Percentiles rank a stretch among this genome's conserved stretches.
Conservation (phyloP, 2,113 vertebrate genomes). For the Cebidichthys violaceus region DNA sequence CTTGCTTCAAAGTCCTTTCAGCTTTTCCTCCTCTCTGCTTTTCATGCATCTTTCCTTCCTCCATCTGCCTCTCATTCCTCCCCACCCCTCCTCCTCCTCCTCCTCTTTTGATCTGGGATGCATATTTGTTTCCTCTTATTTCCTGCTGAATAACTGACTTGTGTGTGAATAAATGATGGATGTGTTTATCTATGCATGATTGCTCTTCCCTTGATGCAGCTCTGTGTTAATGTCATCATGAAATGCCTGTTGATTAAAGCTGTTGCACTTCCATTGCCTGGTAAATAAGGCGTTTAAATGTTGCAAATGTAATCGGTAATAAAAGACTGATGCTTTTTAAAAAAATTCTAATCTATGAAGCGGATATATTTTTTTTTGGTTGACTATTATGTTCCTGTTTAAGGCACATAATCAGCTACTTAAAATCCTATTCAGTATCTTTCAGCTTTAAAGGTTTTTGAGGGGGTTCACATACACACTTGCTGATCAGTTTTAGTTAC, state of each 20-base stretch:
- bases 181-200: constrained; percentile 62
- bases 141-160: constrained; percentile 39
- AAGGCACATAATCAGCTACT: not conserved
- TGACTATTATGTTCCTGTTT: not conserved
- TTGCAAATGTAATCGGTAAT: constrained; percentile 17
- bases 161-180: constrained; percentile 41
- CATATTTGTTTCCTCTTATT: constrained; percentile 37
- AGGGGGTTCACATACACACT: not conserved
- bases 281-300: constrained; percentile 34
- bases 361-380: not conserved
- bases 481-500: not conserved
- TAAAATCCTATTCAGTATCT: not conserved
- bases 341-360: not conserved
- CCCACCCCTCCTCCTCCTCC: not conserved
- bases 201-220: constrained; percentile 29
- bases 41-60: constrained; percentile 16
- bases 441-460: not conserved
- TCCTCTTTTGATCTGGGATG: constrained; percentile 36
- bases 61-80: constrained; percentile 11
- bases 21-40: not conserved
- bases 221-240: constrained; percentile 15
- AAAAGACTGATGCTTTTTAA: not conserved
- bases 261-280: constrained; percentile 28
- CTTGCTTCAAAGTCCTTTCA: constrained; percentile 26
- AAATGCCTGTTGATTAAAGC: constrained; percentile 28